Conservation (phyloP, 2,888 invertebrate genomes). For the Taenaris catops region DNA sequence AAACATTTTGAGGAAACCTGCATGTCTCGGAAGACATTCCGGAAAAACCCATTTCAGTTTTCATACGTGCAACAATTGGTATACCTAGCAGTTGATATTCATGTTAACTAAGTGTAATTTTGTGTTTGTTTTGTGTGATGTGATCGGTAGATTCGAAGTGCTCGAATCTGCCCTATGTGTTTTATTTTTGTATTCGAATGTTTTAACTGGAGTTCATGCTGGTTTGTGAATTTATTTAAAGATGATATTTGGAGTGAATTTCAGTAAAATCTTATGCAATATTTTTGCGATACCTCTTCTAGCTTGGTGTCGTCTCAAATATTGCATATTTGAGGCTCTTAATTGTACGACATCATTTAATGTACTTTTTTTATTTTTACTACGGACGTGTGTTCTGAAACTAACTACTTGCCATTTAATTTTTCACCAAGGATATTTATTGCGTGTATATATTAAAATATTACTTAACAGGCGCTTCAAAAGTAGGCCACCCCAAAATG, state of each 20-base stretch:
- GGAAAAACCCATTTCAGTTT: slow-evolving; percentile 51
- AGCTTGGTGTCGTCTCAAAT: slow-evolving; percentile 47
- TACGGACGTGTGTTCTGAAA: slow-evolving; percentile 50
- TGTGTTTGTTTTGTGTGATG: slow-evolving; percentile 77
- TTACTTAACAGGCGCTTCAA: slow-evolving; percentile 26
- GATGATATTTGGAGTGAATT: slow-evolving; percentile 60
- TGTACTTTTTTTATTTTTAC: slow-evolving; percentile 36
- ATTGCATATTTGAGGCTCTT: slow-evolving; percentile 65
- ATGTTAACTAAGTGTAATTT: slow-evolving; percentile 78
- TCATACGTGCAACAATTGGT: slow-evolving; percentile 54
- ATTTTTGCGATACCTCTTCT: slow-evolving; percentile 54
- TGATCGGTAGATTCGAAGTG: slow-evolving; percentile 75
- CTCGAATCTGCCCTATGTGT: slow-evolving; percentile 69
- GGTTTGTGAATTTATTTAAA: slow-evolving; percentile 70
- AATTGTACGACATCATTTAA: slow-evolving; percentile 35
- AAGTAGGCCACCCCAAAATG: slow-evolving; percentile 24
- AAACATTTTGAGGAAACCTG: too few relatives aligned
- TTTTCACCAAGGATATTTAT: slow-evolving; percentile 76
- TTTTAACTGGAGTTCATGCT: slow-evolving; percentile 62
- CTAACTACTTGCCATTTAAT: slow-evolving; percentile 76
- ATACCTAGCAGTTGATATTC: slow-evolving; percentile 64
- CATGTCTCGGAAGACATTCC: slow-evolving; percentile 69
- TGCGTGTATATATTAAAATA: slow-evolving; percentile 32
- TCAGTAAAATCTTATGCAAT: slow-evolving; percentile 65
- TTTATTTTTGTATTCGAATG: slow-evolving; percentile 68